Conservation (phyloP, 2,888 invertebrate genomes). For the Cerastis rubricosa region DNA sequence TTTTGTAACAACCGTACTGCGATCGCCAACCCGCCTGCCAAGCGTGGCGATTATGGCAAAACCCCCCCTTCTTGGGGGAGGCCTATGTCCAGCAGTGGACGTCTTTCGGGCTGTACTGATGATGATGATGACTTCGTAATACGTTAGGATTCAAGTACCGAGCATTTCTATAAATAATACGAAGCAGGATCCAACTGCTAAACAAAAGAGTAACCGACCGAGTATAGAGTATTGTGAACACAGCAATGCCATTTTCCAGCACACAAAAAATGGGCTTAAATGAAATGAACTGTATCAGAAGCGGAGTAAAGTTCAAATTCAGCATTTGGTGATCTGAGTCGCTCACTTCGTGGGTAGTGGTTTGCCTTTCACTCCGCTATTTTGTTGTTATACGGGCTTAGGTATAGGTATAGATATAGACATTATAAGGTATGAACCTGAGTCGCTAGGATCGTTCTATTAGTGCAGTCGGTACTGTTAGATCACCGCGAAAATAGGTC, state of each 20-base stretch:
- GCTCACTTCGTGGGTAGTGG: conserved; percentile 80
- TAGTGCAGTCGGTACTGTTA: conserved; percentile 55
- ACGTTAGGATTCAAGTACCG: conserved; percentile 31
- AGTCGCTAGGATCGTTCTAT: conserved; percentile 46
- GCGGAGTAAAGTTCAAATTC: conserved; percentile 71
- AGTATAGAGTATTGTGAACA: conserved; percentile 68
- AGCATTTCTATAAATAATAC: conserved; percentile 53
- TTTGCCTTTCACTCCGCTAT: conserved; percentile 86
- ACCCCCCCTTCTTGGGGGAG: too few relatives aligned
- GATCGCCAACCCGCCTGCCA: too few relatives aligned
- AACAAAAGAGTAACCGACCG: conserved; percentile 64
- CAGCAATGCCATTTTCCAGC: conserved; percentile 70
- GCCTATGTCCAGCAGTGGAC: too few relatives aligned
- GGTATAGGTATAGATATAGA: conserved; percentile 60
- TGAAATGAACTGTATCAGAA: conserved; percentile 67
- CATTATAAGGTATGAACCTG: conserved; percentile 52
- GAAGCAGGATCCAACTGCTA: conserved; percentile 56
- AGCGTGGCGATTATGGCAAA: too few relatives aligned
- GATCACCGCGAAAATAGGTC: conserved; percentile 47
- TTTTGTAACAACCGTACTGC: too few relatives aligned
- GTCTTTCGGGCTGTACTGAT: too few relatives aligned
- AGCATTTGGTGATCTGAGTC: conserved; percentile 66
- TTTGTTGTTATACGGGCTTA: conserved; percentile 71
- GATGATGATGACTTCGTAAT: conserved; percentile 31
- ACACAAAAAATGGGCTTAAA: conserved; percentile 45